These are phyloP conservation scores for Machimus rusticus DNA, from an alignment of 2,888 invertebrate species.

Conservation along the genomic window DNA sequence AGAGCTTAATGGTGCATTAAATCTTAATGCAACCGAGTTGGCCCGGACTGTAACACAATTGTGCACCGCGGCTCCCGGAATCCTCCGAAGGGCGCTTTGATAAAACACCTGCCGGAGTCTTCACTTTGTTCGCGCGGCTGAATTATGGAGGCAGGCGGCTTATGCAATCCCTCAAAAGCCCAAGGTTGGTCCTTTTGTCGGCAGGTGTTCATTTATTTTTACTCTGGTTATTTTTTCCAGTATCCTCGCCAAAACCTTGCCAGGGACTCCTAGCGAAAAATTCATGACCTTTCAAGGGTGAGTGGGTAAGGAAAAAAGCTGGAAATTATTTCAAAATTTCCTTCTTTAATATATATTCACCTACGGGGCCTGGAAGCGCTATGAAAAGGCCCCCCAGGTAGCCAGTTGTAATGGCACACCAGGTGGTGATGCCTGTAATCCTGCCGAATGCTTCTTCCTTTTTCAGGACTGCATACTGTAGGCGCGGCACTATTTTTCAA, in stretches of 20 bases:
- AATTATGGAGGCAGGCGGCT: neutral
- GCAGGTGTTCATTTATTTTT: neutral
- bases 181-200: neutral
- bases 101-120: neutral
- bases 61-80: neutral
- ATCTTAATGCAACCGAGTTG: neutral
- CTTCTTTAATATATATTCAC: neutral
- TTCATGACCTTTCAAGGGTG: neutral
- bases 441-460: neutral
- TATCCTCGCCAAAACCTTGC: neutral
- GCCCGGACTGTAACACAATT: neutral
- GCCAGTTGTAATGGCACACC: neutral
- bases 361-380: neutral
- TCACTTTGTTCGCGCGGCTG: neutral
- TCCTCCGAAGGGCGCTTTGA: neutral
- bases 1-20: neutral
- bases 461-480: neutral
- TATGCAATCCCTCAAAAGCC: neutral
- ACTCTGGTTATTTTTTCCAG: neutral
- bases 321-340: neutral
- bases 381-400: neutral
- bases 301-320: neutral
- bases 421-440: neutral
- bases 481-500: neutral
- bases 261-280: neutral